phyloP scores from a whole-genome alignment of 2,888 invertebrate species.

The Phania funesta region DNA sequence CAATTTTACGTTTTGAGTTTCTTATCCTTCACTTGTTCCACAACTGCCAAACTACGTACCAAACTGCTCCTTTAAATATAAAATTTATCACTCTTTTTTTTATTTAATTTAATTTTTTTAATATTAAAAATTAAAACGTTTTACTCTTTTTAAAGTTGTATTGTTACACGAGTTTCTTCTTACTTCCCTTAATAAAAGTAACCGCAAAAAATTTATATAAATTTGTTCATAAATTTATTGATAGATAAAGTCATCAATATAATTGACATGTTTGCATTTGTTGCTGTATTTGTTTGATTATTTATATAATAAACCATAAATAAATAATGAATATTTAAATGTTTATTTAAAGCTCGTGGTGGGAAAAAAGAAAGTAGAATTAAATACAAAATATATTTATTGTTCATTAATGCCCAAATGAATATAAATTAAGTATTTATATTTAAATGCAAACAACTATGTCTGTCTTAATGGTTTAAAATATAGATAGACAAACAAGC shows the following conservation, averaged over 20 bases:
- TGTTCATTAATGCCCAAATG: slow-evolving; percentile 15
- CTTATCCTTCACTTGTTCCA: too few relatives aligned
- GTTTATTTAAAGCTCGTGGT: neutral
- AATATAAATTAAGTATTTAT: slow-evolving; percentile 27
- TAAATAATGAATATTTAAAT: slow-evolving; percentile 43
- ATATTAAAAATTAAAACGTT: too few relatives aligned
- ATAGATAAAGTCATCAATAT: slow-evolving; percentile 45
- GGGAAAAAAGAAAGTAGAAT: neutral
- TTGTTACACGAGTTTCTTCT: too few relatives aligned
- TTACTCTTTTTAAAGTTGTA: too few relatives aligned
- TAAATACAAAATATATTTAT: slow-evolving; percentile 3
- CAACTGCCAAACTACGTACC: too few relatives aligned
- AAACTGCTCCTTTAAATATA: too few relatives aligned
- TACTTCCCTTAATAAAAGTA: neutral
- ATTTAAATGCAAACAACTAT: neutral
- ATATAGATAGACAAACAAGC: neutral
- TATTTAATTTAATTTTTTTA: too few relatives aligned
- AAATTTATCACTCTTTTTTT: too few relatives aligned
- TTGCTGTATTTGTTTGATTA: neutral
- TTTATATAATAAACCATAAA: slow-evolving; percentile 35
- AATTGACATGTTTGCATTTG: slow-evolving; percentile 33
- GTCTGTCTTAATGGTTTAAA: neutral
- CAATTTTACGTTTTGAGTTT: too few relatives aligned
- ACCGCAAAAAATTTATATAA: neutral
- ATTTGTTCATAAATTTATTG: slow-evolving; percentile 4